A percentile compares a stretch with the other conserved stretches of the same genome.
phyloP scores from a whole-genome alignment of 2,113 vertebrate genomes.

The Castor canadensis region DNA sequence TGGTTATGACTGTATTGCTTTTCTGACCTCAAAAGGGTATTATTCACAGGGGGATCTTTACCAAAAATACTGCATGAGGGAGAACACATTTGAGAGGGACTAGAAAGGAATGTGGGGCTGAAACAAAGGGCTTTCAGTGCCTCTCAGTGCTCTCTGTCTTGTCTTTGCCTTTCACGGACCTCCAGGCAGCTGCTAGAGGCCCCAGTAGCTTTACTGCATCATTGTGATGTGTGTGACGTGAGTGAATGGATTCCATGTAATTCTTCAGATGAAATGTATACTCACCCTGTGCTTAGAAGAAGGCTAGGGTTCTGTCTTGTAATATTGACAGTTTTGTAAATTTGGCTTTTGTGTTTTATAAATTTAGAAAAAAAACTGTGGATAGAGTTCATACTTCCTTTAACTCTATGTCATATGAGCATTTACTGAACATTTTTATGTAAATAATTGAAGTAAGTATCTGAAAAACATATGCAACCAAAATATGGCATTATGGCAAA shows the following conservation, averaged over 20 bases:
- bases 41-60: conserved; percentile 3
- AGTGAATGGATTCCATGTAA: not conserved
- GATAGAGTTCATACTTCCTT: not conserved
- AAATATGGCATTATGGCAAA: not conserved
- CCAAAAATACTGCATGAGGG: not conserved
- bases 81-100: conserved; percentile 33
- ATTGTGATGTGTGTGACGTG: not conserved
- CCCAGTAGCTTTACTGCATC: not conserved
- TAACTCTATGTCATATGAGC: not conserved
- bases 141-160: not conserved
- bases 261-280: not conserved
- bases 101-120: conserved; percentile 10
- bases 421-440: not conserved
- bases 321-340: not conserved
- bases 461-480: not conserved
- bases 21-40: conserved; percentile 45
- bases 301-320: not conserved
- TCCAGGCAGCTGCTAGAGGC: conserved; percentile 40
- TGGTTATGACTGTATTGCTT: not conserved
- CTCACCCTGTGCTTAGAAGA: not conserved
- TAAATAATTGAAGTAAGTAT: not conserved
- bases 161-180: not conserved
- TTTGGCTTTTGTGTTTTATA: not conserved
- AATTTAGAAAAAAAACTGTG: not conserved
- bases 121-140: conserved; percentile 51